A percentile compares a stretch with the other conserved stretches of the same genome.
phyloP scores from a whole-genome alignment of 2,113 vertebrate species.

The Nycticorax nycticorax region DNA sequence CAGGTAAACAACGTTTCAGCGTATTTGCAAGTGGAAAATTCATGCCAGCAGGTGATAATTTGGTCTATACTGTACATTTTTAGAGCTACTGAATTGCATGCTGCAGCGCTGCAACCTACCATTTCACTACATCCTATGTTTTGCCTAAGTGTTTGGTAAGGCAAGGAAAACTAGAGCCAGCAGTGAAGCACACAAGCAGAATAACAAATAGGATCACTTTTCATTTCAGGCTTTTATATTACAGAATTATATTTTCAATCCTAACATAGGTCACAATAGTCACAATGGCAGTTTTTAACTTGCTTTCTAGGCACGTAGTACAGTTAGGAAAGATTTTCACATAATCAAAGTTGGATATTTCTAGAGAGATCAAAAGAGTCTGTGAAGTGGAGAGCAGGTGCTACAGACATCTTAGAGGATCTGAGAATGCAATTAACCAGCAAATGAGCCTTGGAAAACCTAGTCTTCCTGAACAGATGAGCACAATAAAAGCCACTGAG shows the following conservation, averaged over 20 bases:
- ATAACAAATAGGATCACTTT: conserved; percentile 1
- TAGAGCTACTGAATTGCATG: neutral
- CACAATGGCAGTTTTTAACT: conserved; percentile 47
- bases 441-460: conserved; percentile 76
- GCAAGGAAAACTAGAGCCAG: neutral
- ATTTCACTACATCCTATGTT: neutral
- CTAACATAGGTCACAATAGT: conserved; percentile 22
- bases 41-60: neutral
- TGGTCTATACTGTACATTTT: neutral
- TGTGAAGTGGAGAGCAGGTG: conserved; percentile 79
- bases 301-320: conserved; percentile 67
- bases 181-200: neutral
- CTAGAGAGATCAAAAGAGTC: conserved; percentile 76
- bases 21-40: neutral
- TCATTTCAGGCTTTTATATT: conserved; percentile 2
- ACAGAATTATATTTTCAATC: conserved; percentile 28
- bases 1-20: neutral
- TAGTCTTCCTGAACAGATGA: conserved; percentile 71
- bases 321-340: conserved; percentile 72
- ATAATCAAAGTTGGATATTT: conserved; percentile 77
- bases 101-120: neutral
- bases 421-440: conserved; percentile 81
- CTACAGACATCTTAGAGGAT: conserved; percentile 72
- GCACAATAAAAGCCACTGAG: conserved; percentile 64
- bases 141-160: neutral